A percentile compares a stretch with the other conserved stretches of the same genome.
These are phyloP conservation scores for Coenonympha glycerion DNA, from an alignment of 2,888 invertebrate genomes.

Conservation along the genomic window DNA sequence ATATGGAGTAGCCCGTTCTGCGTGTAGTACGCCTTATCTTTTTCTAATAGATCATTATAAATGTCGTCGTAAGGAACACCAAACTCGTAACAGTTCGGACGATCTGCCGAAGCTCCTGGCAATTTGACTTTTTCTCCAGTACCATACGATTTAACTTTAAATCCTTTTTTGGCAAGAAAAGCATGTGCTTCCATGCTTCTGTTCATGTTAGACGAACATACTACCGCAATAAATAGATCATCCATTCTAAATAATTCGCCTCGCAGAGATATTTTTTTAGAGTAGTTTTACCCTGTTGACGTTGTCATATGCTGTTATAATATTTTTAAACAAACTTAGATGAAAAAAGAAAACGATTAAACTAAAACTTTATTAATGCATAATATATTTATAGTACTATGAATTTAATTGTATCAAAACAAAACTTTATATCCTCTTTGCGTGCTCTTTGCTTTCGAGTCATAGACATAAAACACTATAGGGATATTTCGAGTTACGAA, in stretches of 20 bases:
- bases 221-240: conserved; percentile 89
- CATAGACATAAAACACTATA: too few relatives aligned
- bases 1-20: conserved; percentile 99
- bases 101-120: conserved; percentile 94
- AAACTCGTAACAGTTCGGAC: conserved; percentile 98
- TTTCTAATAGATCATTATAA: conserved; percentile 91
- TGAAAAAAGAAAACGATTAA: too few relatives aligned
- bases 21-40: conserved; percentile 95
- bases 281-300: too few relatives aligned
- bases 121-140: conserved; percentile 97
- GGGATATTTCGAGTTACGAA: too few relatives aligned
- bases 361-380: too few relatives aligned
- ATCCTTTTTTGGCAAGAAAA: conserved; percentile 97
- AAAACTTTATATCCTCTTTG: too few relatives aligned
- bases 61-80: conserved; percentile 96
- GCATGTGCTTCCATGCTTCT: conserved; percentile 99
- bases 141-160: conserved; percentile 94
- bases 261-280: background rate
- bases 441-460: too few relatives aligned
- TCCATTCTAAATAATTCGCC: conserved; percentile 36
- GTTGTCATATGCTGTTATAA: too few relatives aligned
- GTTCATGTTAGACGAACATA: conserved; percentile 99
- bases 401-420: too few relatives aligned
- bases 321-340: too few relatives aligned
- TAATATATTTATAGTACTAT: too few relatives aligned